Base-by-base conservation (phyloP, 2,113 vertebrate genomes). In the Leptobrachium leishanense region DNA sequence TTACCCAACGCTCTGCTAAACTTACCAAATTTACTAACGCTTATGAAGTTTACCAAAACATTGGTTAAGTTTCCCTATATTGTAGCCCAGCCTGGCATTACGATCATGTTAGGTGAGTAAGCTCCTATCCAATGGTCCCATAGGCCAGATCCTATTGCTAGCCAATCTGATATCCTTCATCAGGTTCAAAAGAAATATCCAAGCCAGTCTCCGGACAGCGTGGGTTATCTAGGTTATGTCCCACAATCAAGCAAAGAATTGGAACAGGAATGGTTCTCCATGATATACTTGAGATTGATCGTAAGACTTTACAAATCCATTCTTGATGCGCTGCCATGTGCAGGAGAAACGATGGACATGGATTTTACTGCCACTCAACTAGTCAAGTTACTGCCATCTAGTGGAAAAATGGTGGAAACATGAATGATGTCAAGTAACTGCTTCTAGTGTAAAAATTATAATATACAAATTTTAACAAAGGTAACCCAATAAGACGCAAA, bases 351-450 rank as follows among this genome's bases (percentile, higher is more conserved):
- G 65, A 77, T 39, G 57, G 75, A 77, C 75, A 77, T 39, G 50
- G 54, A 4, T 44, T 31, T 2, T 15, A 15, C 53, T 77, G 88
- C 85, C 85, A 87, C 54, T 59, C 69, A 78, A 87, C 85, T 84
- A 87, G 86, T 87, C 86, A 86, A 88, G 75, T 72, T 90, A 84
- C 88, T 87, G 85, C 86, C 86, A 85, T 80, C 87, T 87, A 85
- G 88, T 79, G 87, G 87, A 54, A 72, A 46, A 79, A 12, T 0
- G 0, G 75, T 53, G 57, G 82, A 74, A 68, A 2, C 12, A 12
- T 8, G 3, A 13, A 12, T 8, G 1, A 3, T 11, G 55, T 12
- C 55, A 59, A 59, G 11, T 11, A 59, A 15, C 55, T 15, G 4
- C 55, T 59, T 8, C 55, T 11, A 54, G 6, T 54, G 6, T 54